Base-by-base conservation (phyloP, 2,888 invertebrate species). In the Aradus depressus region DNA sequence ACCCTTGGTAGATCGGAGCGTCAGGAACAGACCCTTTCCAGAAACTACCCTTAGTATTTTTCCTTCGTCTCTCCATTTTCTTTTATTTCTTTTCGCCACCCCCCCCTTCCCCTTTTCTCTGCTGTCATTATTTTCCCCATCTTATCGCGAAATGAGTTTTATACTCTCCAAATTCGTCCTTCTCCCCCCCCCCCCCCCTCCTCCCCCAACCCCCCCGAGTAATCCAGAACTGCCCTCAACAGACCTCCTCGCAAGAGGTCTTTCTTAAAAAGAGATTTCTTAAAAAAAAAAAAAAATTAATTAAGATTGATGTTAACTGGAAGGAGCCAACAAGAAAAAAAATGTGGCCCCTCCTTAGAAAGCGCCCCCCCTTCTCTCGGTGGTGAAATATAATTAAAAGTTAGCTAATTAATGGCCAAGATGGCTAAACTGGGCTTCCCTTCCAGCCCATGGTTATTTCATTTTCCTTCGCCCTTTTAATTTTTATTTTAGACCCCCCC, bases 141-240 rank as follows among this genome's bases (percentile, higher is more conserved):
- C 55, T 55, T 55, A 55, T 55, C 55, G 52, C 52, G 52, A 55
- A 55, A 55, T 52, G 55, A 55, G 55, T 55, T 55, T 55, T 55
- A 55, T 55, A 52, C 52, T 52, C 52, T 43, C 44, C 52, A 55
- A 50, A 52, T 55, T 52, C 52, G 50, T 50, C 43, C 12, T 44
- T 37, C 55, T 52, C 52, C 43, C 52, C 26, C 23, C 49, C 49
- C 31, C 14, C 23, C 32, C 18, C 18, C 44, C 19, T 31, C 18
- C 5, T 10, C 4, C 43, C 43, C 26, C 43, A 5, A n/a, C 37
- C 32, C n/a, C 48, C n/a, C n/a, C n/a, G n/a, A n/a, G n/a, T n/a
- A n/a, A n/a, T n/a, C n/a, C n/a, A n/a, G n/a, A n/a, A n/a, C n/a
- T n/a, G n/a, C n/a, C n/a, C n/a, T n/a, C n/a, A n/a, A n/a, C n/a